Conservation (phyloP, 23 tunicate genomes). For the Phallusia fumigata region DNA sequence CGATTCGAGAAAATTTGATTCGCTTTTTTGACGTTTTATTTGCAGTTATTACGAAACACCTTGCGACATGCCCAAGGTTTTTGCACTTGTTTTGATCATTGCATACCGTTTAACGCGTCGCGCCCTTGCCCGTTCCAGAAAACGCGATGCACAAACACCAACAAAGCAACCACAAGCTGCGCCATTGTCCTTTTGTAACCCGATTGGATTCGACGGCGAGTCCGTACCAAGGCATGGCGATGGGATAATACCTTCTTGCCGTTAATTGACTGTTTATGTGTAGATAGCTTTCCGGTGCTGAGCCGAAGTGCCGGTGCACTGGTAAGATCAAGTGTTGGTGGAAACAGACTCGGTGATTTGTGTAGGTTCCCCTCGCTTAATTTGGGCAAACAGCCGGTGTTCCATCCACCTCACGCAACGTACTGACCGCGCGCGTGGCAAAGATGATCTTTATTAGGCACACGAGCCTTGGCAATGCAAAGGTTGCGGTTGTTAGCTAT, state of each 20-base stretch:
- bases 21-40: too few relatives aligned
- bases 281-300: constrained; percentile 7
- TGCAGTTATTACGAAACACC: too few relatives aligned
- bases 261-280: constrained; percentile 1
- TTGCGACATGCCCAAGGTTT: too few relatives aligned
- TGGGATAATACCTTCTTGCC: neutral
- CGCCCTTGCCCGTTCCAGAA: constrained; percentile 1
- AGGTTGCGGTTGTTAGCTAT: neutral
- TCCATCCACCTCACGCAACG: neutral
- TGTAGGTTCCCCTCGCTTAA: neutral
- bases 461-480: neutral
- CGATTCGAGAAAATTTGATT: too few relatives aligned
- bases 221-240: neutral
- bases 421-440: neutral
- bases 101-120: neutral
- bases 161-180: neutral
- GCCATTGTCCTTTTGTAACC: neutral
- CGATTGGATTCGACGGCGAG: neutral
- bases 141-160: neutral
- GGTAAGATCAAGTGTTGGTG: neutral
- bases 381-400: neutral
- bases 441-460: neutral
- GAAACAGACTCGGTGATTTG: neutral
- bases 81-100: neutral
- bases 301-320: neutral